Conservation (phyloP, 2,888 invertebrate species). For the Dicroscelio sp. region DNA sequence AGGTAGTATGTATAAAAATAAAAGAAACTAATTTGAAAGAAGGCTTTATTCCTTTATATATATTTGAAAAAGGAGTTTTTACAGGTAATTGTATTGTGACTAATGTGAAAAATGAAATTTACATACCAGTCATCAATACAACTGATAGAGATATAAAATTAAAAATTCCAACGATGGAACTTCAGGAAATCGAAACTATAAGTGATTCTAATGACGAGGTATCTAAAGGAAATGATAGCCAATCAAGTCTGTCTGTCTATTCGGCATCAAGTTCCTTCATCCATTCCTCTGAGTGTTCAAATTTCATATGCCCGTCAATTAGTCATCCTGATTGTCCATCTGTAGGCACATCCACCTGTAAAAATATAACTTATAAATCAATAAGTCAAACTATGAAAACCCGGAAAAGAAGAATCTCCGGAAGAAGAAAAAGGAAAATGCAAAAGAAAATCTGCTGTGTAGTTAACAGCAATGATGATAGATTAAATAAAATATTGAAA, state of each 20-base stretch:
- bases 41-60: background rate
- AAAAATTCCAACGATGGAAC: background rate
- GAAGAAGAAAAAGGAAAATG: background rate
- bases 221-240: background rate
- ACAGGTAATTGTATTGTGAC: background rate
- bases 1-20: background rate
- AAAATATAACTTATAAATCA: background rate
- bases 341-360: background rate
- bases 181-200: background rate
- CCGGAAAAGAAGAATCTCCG: background rate
- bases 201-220: background rate
- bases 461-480: background rate
- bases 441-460: background rate
- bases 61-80: slow-evolving; percentile 19
- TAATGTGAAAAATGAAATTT: background rate
- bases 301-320: background rate
- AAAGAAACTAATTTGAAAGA: background rate
- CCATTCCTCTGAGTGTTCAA: background rate
- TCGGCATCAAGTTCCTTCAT: background rate
- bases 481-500: background rate
- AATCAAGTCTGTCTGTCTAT: background rate
- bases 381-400: background rate
- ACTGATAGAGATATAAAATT: slow-evolving; percentile 4
- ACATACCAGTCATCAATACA: slow-evolving; percentile 20
- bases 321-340: background rate